phyloP scores from a whole-genome alignment of 2,113 vertebrate species.

The Heterochromis multidens region DNA sequence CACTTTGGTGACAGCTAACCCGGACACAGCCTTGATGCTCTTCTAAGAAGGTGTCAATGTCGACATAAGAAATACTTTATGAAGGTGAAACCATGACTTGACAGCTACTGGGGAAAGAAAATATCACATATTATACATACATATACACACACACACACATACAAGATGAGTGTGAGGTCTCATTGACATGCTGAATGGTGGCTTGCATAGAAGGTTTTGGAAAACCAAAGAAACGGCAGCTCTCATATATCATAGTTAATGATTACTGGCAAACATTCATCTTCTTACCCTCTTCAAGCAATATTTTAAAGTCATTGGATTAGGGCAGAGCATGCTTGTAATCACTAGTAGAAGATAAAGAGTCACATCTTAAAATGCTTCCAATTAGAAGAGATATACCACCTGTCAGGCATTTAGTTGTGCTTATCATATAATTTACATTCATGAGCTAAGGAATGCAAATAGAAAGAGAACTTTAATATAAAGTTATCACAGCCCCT shows the following conservation, averaged over 20 bases:
- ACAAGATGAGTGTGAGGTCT: constrained; percentile 69
- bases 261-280: constrained; percentile 87
- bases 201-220: constrained; percentile 60
- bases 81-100: constrained; percentile 66
- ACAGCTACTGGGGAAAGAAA: background rate
- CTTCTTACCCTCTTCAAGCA: constrained; percentile 78
- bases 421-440: constrained; percentile 42
- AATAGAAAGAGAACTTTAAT: background rate
- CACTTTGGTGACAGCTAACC: constrained; percentile 63
- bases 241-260: constrained; percentile 80
- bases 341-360: constrained; percentile 70
- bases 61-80: constrained; percentile 56
- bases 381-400: constrained; percentile 64
- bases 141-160: background rate
- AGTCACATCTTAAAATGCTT: constrained; percentile 60
- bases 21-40: constrained; percentile 71
- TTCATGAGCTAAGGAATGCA: background rate
- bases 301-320: constrained; percentile 77
- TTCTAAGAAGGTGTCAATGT: constrained; percentile 58
- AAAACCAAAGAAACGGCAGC: constrained; percentile 62
- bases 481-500: background rate
- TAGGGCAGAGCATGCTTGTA: constrained; percentile 74
- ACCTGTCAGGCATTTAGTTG: constrained; percentile 38
- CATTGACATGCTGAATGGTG: constrained; percentile 56
- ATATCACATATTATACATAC: too few relatives aligned